These are phyloP conservation scores for Bhutanitis thaidina DNA, from an alignment of 2,888 invertebrate species.

Conservation along the genomic window DNA sequence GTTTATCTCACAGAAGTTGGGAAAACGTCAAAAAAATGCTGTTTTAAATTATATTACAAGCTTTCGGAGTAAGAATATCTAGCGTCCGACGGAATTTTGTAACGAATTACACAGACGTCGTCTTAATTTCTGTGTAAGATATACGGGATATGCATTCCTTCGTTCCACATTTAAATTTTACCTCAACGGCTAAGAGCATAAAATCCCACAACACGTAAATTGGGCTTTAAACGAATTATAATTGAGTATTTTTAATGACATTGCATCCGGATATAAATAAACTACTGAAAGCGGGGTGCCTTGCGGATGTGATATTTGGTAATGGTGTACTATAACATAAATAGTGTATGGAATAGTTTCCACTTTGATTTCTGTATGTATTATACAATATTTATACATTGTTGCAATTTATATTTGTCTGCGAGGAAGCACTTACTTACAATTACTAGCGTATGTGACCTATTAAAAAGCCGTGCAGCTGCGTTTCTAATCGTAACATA, in stretches of 20 bases:
- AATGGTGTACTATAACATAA: constrained; percentile 18
- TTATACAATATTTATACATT: constrained; percentile 8
- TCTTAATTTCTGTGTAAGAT: constrained; percentile 45
- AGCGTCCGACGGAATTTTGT: constrained; percentile 47
- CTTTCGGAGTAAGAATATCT: constrained; percentile 36
- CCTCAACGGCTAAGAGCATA: constrained; percentile 5
- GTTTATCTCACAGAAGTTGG: not conserved
- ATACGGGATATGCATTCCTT: constrained; percentile 14
- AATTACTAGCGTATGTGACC: constrained; percentile 18
- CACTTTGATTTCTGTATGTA: not conserved
- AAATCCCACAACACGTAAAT: constrained; percentile 7
- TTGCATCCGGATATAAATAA: constrained; percentile 55
- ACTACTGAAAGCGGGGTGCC: constrained; percentile 32
- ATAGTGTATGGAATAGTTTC: not conserved
- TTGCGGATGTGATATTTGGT: constrained; percentile 25
- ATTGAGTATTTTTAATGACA: constrained; percentile 53
- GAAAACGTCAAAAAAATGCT: not conserved
- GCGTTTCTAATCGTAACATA: constrained; percentile 10
- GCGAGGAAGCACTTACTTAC: constrained; percentile 11
- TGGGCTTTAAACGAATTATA: constrained; percentile 26
- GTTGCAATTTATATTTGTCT: constrained; percentile 21
- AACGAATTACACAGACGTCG: constrained; percentile 48
- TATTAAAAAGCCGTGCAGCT: constrained; percentile 9
- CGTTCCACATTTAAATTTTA: constrained; percentile 15
- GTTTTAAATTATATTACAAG: constrained; percentile 5